Base-by-base conservation (phyloP, 2,797 vertebrate genomes). In the Gambelia wislizenii region DNA sequence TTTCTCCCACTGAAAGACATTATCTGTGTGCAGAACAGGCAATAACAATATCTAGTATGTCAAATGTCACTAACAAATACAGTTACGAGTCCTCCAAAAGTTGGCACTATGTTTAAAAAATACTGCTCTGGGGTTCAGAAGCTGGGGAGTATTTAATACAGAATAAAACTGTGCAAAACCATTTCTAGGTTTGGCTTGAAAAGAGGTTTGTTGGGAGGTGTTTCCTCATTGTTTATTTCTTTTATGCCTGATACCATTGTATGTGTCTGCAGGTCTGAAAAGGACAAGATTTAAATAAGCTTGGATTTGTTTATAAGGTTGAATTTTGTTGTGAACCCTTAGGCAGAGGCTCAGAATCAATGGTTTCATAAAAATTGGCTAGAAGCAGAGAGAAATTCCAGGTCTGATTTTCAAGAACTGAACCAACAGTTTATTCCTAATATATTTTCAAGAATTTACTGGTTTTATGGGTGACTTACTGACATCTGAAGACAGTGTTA, bases 231-330 rank as follows among this genome's bases (percentile, higher is more conserved):
- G 44, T 69, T 83, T 70, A 49, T 83, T 78, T 69, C 42, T 83
- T n/a, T 83, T 83, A 69, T 83, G 44, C 82, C 44, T 27, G 33
- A 36, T 56, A 56, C 33, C 36, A 52, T 25, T 80, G 33, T 39
- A 84, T 36, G 12, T 84, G 64, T n/a, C 20, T 70, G 47, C 67
- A 84, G 67, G 44, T 44, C 30, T 69, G 61, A 42, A 33, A 25
- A 79, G 20, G 77, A 36, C 30, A 69, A 47, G 64, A 52, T 70
- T 83, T 83, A 83, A 83, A 83, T 83, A 36, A 83, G 33, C 64
- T 83, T 69, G 64, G 44, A 36, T 83, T 83, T 79, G 18, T 79
- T 67, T 83, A 49, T 69, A 69, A 52, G 61, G 47, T 54, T 67
- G 69, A 20, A 72, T 84, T 72, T 84, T 84, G 47, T 72, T 72